phyloP scores from a whole-genome alignment of 2,113 vertebrate species.

The Jacana jacana region DNA sequence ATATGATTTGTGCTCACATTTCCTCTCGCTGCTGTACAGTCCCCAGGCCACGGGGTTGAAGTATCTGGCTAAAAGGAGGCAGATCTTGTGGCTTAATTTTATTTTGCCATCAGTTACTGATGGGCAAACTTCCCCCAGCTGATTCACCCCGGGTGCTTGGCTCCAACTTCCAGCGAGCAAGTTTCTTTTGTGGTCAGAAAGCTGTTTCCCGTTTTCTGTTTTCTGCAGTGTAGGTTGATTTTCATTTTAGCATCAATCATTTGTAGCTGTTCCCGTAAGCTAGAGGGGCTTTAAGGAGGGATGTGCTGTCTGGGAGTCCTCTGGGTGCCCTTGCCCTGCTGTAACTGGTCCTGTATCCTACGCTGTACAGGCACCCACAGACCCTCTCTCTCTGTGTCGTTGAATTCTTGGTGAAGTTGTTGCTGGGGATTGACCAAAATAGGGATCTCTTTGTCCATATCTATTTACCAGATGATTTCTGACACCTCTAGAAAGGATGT shows the following conservation, averaged over 20 bases:
- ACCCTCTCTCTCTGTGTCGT: background rate
- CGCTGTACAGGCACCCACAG: background rate
- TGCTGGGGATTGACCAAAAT: too few species aligned
- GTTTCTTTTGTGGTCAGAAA: background rate
- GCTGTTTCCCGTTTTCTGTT: background rate
- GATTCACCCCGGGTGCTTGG: background rate
- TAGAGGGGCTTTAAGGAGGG: background rate
- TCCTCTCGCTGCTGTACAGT: background rate
- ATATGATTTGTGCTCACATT: background rate
- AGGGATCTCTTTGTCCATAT: rapidly evolving
- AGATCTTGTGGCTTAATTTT: background rate
- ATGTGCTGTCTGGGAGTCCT: background rate
- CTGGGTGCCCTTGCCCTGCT: background rate
- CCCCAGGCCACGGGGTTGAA: background rate
- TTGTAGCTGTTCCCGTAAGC: background rate
- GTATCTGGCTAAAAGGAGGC: background rate
- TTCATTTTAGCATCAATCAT: background rate
- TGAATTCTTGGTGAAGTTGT: background rate
- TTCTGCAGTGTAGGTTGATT: background rate
- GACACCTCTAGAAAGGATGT: background rate
- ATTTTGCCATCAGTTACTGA: background rate
- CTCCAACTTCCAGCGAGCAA: background rate
- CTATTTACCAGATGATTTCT: background rate
- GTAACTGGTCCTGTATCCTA: rapidly evolving
- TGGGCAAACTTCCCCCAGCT: background rate